Evolutionary conservation across 23 tunicate genomes (phyloP).

Genomic region (Halocynthia aurantium): DNA sequence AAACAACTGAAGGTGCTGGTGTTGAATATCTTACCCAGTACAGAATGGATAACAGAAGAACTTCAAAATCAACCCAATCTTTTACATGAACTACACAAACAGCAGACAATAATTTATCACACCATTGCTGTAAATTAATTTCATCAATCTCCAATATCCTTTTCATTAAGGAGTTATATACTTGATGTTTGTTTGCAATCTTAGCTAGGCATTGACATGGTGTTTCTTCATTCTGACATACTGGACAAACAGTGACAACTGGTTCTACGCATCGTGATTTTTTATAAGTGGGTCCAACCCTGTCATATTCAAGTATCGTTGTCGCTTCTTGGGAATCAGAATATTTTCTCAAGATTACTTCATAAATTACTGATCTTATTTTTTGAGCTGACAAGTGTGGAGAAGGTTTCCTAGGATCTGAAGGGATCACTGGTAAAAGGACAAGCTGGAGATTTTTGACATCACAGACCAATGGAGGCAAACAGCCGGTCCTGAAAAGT

Average conservation of each 20-base stretch:
- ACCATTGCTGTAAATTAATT: background rate
- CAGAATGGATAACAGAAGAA: slow-evolving; percentile 5
- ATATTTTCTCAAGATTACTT: slow-evolving; percentile 8
- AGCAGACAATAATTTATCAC: background rate
- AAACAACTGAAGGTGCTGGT: background rate
- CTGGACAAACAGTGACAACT: slow-evolving; percentile 3
- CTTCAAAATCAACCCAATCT: background rate
- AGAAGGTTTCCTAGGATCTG: slow-evolving; percentile 5
- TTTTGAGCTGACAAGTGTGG: slow-evolving; percentile 2
- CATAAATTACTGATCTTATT: background rate
- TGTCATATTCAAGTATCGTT: slow-evolving; percentile 14
- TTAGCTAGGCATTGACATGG: background rate
- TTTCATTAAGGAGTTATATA: background rate
- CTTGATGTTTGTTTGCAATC: background rate
- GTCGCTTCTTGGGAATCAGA: background rate
- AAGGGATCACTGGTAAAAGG: background rate
- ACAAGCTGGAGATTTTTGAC: background rate
- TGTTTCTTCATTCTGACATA: slow-evolving; percentile 7
- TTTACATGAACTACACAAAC: background rate
- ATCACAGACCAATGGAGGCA: background rate
- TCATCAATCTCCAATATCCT: background rate
- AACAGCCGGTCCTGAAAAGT: background rate
- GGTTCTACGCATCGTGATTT: slow-evolving; percentile 1
- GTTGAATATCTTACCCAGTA: background rate
- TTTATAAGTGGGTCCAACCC: background rate